These are phyloP conservation scores for Drosophila pseudoobscura DNA, from an alignment of 1,140 invertebrate genomes.

Conservation along the genomic window DNA sequence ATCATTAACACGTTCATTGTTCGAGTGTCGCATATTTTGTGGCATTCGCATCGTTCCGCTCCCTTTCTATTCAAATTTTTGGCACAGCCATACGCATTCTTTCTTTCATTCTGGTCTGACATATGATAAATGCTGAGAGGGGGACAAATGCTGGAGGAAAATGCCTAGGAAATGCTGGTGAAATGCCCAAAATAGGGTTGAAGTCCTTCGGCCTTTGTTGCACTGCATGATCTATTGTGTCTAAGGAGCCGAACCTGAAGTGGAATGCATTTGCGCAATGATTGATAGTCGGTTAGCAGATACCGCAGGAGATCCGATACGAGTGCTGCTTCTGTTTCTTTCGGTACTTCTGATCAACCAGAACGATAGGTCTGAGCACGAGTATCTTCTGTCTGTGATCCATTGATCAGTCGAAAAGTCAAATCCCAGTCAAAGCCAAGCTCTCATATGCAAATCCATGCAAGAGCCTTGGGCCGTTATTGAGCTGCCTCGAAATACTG, in stretches of 20 bases:
- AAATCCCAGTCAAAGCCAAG: constrained; percentile 6
- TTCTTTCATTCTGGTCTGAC: constrained; percentile 21
- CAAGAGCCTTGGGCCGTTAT: background rate
- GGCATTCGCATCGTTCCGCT: constrained; percentile 28
- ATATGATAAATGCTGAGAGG: constrained; percentile 24
- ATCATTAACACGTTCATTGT: constrained; percentile 82
- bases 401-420: constrained; percentile 11
- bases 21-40: constrained; percentile 40
- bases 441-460: constrained; percentile 25
- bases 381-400: too few relatives aligned
- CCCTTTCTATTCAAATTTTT: constrained; percentile 64
- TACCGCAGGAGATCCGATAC: background rate
- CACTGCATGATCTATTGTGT: constrained; percentile 30
- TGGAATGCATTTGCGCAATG: constrained; percentile 52
- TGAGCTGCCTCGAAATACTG: constrained; percentile 3
- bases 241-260: constrained; percentile 11
- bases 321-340: background rate
- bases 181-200: constrained; percentile 55
- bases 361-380: too few relatives aligned
- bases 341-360: background rate
- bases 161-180: constrained; percentile 39
- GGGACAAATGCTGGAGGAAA: background rate
- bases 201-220: constrained; percentile 28
- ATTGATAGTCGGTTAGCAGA: constrained; percentile 23
- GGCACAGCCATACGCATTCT: constrained; percentile 1